Conservation (phyloP, 2,113 vertebrate species). For the Microtus oregoni region DNA sequence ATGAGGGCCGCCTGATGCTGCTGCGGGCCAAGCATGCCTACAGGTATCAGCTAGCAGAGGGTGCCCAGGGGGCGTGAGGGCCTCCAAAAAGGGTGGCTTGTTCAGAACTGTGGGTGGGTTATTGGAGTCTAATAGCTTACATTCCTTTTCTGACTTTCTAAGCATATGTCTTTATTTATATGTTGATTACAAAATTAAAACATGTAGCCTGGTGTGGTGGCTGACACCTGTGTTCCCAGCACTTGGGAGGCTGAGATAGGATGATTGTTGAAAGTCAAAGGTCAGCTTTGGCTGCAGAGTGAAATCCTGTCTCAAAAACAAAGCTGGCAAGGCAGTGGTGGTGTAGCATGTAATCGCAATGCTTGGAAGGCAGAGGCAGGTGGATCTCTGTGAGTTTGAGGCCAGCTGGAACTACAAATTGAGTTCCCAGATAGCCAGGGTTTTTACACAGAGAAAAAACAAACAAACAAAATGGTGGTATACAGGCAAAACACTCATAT, state of each 20-base stretch:
- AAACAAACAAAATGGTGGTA: not conserved
- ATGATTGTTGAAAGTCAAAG: not conserved
- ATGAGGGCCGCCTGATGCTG: conserved; percentile 89
- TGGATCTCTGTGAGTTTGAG: not conserved
- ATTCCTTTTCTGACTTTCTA: not conserved
- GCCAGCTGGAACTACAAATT: not conserved
- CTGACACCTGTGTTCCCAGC: not conserved
- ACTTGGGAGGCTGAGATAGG: not conserved
- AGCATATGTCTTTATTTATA: not conserved
- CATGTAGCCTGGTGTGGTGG: not conserved
- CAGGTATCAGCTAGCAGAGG: conserved; percentile 87
- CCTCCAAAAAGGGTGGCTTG: rapidly evolving
- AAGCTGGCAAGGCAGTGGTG: not conserved
- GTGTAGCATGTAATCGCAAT: not conserved
- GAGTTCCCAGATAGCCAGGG: not conserved
- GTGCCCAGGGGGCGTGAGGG: rapidly evolving
- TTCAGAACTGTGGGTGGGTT: not conserved
- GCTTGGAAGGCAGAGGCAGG: not conserved
- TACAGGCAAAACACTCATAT: not conserved
- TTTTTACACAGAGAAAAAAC: not conserved
- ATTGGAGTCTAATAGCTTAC: not conserved
- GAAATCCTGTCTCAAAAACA: not conserved
- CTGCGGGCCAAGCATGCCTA: conserved; percentile 91
- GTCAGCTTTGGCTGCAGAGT: not conserved
- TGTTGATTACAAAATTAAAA: not conserved